Percentiles rank a stretch among this genome's conserved stretches.
These are phyloP conservation scores for Eretmocerus hayati DNA, from an alignment of 2,888 invertebrate genomes.

Conservation along the genomic window DNA sequence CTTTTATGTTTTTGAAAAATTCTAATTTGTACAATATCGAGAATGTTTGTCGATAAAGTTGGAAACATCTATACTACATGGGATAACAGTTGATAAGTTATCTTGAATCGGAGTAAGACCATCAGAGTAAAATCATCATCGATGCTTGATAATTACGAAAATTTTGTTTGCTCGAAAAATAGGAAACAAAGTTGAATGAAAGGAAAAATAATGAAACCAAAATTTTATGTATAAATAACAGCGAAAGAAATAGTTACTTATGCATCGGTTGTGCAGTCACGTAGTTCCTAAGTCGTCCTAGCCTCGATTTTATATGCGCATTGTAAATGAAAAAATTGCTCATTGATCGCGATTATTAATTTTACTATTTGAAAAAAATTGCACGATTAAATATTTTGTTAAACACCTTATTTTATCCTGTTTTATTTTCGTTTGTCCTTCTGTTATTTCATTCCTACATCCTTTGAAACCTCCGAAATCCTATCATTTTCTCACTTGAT, in stretches of 20 bases:
- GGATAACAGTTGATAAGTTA: not conserved
- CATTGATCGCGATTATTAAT: not conserved
- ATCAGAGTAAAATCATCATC: too few relatives aligned
- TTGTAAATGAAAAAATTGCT: conserved; percentile 11
- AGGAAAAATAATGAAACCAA: conserved; percentile 16
- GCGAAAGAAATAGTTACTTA: conserved; percentile 42
- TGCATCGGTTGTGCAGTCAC: conserved; percentile 47
- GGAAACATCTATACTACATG: not conserved
- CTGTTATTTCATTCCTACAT: not conserved
- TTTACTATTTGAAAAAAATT: not conserved
- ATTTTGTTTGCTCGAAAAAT: conserved; percentile 1
- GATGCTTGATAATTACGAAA: not conserved
- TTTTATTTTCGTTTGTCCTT: not conserved
- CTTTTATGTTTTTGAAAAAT: too few relatives aligned
- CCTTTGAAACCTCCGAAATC: not conserved
- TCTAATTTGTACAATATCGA: too few relatives aligned
- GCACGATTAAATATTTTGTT: not conserved
- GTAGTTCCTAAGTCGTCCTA: conserved; percentile 48
- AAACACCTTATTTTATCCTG: not conserved
- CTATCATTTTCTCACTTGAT: not conserved
- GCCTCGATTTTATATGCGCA: conserved; percentile 46
- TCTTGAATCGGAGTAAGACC: too few relatives aligned
- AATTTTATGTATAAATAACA: conserved; percentile 25
- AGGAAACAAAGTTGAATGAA: conserved; percentile 9
- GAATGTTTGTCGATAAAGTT: conserved; percentile 16